These are phyloP conservation scores for Nymphalis urticae DNA, from an alignment of 2,888 invertebrate genomes.

Conservation along the genomic window DNA sequence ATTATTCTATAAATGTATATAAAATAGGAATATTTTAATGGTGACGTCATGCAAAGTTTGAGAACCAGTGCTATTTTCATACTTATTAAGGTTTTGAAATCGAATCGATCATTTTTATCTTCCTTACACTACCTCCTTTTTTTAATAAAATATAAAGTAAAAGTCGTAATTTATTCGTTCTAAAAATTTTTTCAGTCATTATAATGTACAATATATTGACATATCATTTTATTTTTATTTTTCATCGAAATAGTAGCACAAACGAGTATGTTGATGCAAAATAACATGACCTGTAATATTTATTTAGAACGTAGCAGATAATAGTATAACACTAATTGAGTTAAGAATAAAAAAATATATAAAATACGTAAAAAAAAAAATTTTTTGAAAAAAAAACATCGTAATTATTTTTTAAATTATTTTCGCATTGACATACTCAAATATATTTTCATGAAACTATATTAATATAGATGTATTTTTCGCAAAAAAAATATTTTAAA, in stretches of 20 bases:
- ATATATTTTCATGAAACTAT: constrained; percentile 67
- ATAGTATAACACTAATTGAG: no score
- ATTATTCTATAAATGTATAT: constrained; percentile 77
- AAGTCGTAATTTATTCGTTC: constrained; percentile 21
- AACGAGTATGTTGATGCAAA: constrained; percentile 20
- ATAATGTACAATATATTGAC: constrained; percentile 68
- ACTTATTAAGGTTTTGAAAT: constrained; percentile 38
- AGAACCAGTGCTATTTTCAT: constrained; percentile 44
- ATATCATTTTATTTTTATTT: constrained; percentile 58
- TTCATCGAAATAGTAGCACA: constrained; percentile 26
- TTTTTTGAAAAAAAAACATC: no score
- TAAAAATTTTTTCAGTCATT: constrained; percentile 41
- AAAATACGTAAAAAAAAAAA: neutral
- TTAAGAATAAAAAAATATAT: no score
- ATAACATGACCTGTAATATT: neutral
- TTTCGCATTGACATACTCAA: constrained; percentile 32
- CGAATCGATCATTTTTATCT: constrained; percentile 38
- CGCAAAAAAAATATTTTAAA: constrained; percentile 17
- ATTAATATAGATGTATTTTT: constrained; percentile 40
- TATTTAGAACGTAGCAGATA: no score
- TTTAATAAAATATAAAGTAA: constrained; percentile 34
- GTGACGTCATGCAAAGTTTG: constrained; percentile 52
- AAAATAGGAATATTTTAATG: constrained; percentile 60
- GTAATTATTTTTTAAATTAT: constrained; percentile 35
- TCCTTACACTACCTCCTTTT: constrained; percentile 54